Evolutionary conservation across 2,113 vertebrate genomes (phyloP), one percentile per base, ranked within the genome.

Genomic region (Myanophis thanlyinensis): DNA sequence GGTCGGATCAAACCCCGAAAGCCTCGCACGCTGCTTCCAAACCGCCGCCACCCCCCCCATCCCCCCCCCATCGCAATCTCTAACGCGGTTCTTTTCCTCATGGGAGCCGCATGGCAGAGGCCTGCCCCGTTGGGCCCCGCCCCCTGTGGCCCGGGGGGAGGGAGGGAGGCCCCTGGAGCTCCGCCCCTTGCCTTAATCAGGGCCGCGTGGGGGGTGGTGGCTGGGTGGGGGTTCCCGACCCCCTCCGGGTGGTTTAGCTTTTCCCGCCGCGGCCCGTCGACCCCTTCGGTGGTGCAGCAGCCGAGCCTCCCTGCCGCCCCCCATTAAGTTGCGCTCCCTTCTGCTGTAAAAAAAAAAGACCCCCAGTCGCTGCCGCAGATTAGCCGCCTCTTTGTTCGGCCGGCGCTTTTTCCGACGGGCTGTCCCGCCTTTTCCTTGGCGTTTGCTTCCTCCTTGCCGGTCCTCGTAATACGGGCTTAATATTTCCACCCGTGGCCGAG

Each of bases 61-160:
- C 35, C 22, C 22, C 22, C 12, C 59, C 23, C 10, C 53, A 4
- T 27, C n/a, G n/a, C n/a, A n/a, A n/a, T n/a, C 12, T 35, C 8
- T 84, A 44, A 84, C 25, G 5, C 1, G 90, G 44, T 22, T 20
- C 48, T 88, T 88, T 48, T 85, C 88, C 92, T 89, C 92, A 59
- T 92, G 92, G 92, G 47, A 47, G 73, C 88, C 88, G 92, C 92
- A 89, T 92, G 92, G 92, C 73, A 89, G 52, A 89, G 52, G 80
- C 92, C 88, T 59, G 20, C 88, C 47, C 59, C 46, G 0, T 12
- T 5, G 35, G 46, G 22, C 15, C 67, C 92, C 91, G 87, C 91
- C 91, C 48, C 13, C 52, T 53, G 25, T 49, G 67, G 73, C 73
- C 54, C 23, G 73, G 49, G 56, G n/a, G n/a, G n/a, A n/a, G n/a